Evolutionary conservation across 30 jellyfish, hydroid and myxozoan genomes (phyloP), one percentile per base, ranked within the genome.

Genomic region (Chrysaora quinquecirrha): DNA sequence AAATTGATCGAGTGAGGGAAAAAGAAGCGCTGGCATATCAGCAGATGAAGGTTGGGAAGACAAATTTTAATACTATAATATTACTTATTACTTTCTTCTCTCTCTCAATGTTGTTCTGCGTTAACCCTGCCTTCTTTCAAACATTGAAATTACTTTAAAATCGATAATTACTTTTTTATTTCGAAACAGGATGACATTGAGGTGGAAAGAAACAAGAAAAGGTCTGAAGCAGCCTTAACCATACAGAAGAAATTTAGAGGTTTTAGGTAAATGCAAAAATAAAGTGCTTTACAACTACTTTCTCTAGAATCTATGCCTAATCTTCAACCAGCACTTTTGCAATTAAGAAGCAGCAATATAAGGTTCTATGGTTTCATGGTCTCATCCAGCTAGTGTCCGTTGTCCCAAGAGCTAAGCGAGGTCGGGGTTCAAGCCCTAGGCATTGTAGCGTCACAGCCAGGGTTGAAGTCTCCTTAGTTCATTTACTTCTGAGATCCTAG

Each of bases 131-230:
- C 9, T 43, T 16, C 58, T 43, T 43, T n/a, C n/a, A n/a, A 43
- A 43, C 12, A 6, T 43, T 43, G 9, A 43, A 6, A 43, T 16
- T 43, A 43, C 9, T 43, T 16, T 43, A 43, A 43, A 16, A 43
- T 43, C 12, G 58, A 16, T 6, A 43, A 43, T 6, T 43, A n/a
- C n/a, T n/a, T n/a, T n/a, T n/a, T n/a, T n/a, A n/a, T n/a, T n/a
- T n/a, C n/a, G n/a, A n/a, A n/a, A n/a, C n/a, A 85, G 96, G 88
- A 67, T 25, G 72, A 48, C 12, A 18, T 85, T 30, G 96, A 85
- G 64, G 52, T 22, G 16, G 87, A 73, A 24, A 73, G 80, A 19
- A 25, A 29, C 16, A 25, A 48, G 22, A 85, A 68, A 30, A 75
- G 71, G 66, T 4, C 0, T 14, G 34, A 34, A 25, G 96, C 89